A percentile compares a stretch with the other conserved stretches of the same genome.
Evolutionary conservation across 2,797 vertebrate species (phyloP).

Genomic region (Ceryle rudis): DNA sequence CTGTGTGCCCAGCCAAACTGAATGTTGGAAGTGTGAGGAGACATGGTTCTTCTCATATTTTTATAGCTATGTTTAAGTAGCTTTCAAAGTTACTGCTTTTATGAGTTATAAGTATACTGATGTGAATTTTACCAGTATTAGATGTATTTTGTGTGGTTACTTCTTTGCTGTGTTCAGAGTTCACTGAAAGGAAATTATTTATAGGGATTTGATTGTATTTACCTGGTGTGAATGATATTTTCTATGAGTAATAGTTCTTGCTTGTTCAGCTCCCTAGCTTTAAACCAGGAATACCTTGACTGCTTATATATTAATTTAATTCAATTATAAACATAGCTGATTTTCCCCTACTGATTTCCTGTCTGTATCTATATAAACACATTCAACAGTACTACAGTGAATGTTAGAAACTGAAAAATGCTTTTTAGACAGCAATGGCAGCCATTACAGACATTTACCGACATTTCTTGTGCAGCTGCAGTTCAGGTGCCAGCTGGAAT

Average conservation of each 20-base stretch:
- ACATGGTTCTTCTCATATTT: constrained; percentile 4
- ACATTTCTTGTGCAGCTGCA: not conserved
- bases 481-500: not conserved
- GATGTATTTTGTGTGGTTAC: not conserved
- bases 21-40: constrained; percentile 18
- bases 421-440: not conserved
- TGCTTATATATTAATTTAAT: not conserved
- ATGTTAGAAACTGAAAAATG: not conserved
- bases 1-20: constrained; percentile 33
- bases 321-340: not conserved
- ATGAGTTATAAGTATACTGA: not conserved
- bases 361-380: not conserved
- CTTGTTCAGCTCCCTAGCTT: not conserved
- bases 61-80: not conserved
- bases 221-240: not conserved
- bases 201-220: not conserved
- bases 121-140: not conserved
- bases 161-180: not conserved
- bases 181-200: not conserved
- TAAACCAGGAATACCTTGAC: not conserved
- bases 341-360: not conserved
- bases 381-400: not conserved
- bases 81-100: constrained; percentile 9
- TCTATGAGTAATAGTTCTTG: not conserved
- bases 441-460: not conserved